Evolutionary conservation across 2,113 vertebrate genomes (phyloP), one percentile per base, ranked within the genome.

Genomic region (Oryctolagus cuniculus): DNA sequence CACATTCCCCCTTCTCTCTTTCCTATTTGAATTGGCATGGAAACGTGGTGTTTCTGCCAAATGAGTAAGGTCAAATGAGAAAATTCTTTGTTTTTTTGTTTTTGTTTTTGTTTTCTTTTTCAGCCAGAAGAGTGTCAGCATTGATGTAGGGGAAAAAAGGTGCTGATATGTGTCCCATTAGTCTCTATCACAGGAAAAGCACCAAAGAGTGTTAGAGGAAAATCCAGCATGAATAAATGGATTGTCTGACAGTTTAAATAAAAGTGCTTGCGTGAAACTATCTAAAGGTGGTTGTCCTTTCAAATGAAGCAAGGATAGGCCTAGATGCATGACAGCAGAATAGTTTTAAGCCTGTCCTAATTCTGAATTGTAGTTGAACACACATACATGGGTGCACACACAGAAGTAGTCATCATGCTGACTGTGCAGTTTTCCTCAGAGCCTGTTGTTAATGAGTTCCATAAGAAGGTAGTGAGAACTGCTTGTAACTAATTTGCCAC

Each of bases 11-110:
- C 10, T 72, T 89, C 79, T 88, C 55, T 92, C 61, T 87, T 89
- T 92, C 36, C 61, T 89, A 22, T 97, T 83, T 97, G 87, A 89
- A 63, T 29, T 96, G 93, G 75, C 91, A 24, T 15, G 31, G 53
- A 72, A 79, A 53, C 25, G 1, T 11, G 51, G 55, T 66, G 13
- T 58, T 91, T 89, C 89, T 58, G 70, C 83, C 93, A 87, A 84
- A 70, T 72, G 34, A 94, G 61, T 89, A 70, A 87, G 51, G 13
- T 66, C 10, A 87, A 88, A 92, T 53, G 74, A 94, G 84, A 88
- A 93, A 69, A 66, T 24, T 21, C 5, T 8, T 61, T 58, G 55
- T 77, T 67, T 81, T 81, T 84, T 69, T 44, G 44, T 44, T 44
- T 44, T 44, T 44, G 44, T 44, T 44, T 44, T 44, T 44, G 44